phyloP scores from a whole-genome alignment of 2,113 vertebrate genomes.

The Crocuta crocuta region DNA sequence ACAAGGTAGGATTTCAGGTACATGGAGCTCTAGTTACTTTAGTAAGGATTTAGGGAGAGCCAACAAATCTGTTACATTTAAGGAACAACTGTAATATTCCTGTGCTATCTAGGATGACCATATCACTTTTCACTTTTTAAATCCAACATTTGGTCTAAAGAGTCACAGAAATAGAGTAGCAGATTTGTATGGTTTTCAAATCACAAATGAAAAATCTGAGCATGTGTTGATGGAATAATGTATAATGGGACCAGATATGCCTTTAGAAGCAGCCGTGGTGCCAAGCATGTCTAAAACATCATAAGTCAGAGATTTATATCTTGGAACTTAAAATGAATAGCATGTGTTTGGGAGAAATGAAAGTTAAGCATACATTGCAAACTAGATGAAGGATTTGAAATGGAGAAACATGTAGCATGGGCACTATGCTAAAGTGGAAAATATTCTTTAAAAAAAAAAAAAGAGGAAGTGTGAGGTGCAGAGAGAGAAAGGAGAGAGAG shows the following conservation, averaged over 20 bases:
- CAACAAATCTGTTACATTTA: constrained; percentile 41
- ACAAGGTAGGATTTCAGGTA: constrained; percentile 24
- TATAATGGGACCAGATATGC: background rate
- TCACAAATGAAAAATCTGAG: constrained; percentile 58
- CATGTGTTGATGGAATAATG: constrained; percentile 15
- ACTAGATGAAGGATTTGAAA: constrained; percentile 57
- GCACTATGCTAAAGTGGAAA: constrained; percentile 41
- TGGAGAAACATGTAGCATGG: constrained; percentile 32
- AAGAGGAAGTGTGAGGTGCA: no score
- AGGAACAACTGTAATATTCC: constrained; percentile 29
- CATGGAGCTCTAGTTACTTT: constrained; percentile 12
- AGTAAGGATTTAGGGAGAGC: background rate
- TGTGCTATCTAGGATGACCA: constrained; percentile 19
- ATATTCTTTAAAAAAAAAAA: constrained; percentile 9
- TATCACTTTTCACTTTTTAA: constrained; percentile 40
- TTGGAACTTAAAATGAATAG: constrained; percentile 56
- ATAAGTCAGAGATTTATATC: constrained; percentile 46
- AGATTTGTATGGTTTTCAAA: constrained; percentile 58
- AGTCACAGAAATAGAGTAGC: constrained; percentile 49
- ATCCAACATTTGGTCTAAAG: constrained; percentile 41
- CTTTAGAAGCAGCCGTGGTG: constrained; percentile 49
- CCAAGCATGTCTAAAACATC: background rate
- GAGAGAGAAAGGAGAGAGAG: no score
- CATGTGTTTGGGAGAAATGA: constrained; percentile 51
- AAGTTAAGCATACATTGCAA: constrained; percentile 37